Evolutionary conservation across 2,797 vertebrate species (phyloP), one percentile per base, ranked within the genome.

Genomic region (Lepidocolaptes lacrymiger): DNA sequence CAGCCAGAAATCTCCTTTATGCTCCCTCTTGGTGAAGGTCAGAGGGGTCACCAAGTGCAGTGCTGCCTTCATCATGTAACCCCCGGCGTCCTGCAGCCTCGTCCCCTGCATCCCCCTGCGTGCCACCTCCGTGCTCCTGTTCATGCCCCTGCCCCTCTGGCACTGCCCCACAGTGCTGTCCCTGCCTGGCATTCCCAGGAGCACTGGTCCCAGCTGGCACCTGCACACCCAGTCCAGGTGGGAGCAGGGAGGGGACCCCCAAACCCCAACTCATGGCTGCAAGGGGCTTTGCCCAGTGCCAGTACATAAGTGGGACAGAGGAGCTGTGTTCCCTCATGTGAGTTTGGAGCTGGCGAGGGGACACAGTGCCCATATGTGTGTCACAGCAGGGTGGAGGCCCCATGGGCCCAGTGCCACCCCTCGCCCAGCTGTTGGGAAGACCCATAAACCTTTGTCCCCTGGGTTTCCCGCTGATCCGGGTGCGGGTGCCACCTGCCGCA

Each of bases 61-160:
- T 0, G 8, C 46, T 49, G 63, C 16, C 24, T 23, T 15, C 9
- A 0, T 3, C 14, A 2, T 6, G 34, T 24, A 48, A 52, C 37
- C 41, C 36, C 4, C 7, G 0, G 3, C 9, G 5, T 24, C 63
- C 64, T 15, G 59, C 49, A 23, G 63, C 30, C 20, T 67, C 3
- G 14, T 24, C 6, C 32, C 28, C 75, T 34, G 48, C 34, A 30
- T 32, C 30, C 14, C 30, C 39, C 39, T 26, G 19, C 39, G 34
- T 10, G 56, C 43, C 67, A 26, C 32, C 46, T 9, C 56, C 3
- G 0, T 12, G 16, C 10, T 46, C 52, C 46, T 16, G 14, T 32
- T 32, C 22, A 1, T 19, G 26, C 2, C 54, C 44, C 51, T 15
- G 10, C 58, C 2, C 18, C 34, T 37, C 76, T 2, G 12, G 39